These are phyloP conservation scores for Tyrannus savana DNA, from an alignment of 2,113 vertebrate genomes.

Conservation along the genomic window DNA sequence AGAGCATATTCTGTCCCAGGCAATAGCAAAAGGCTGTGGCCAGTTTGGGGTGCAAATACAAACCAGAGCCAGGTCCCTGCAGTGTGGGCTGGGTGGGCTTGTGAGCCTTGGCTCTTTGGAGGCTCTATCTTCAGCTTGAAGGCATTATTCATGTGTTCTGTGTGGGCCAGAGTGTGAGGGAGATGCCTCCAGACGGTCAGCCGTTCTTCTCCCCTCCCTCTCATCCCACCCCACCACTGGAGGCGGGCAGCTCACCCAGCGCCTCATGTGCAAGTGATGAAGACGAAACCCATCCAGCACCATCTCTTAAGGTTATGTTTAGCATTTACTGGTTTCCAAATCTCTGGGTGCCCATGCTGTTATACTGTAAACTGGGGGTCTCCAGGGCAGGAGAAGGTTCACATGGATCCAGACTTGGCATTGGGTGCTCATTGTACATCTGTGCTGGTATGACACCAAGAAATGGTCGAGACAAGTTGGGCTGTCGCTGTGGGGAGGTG, in stretches of 20 bases:
- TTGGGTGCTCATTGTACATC: background rate
- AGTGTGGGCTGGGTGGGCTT: background rate
- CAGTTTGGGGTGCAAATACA: background rate
- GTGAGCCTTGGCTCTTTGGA: background rate
- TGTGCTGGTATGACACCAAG: background rate
- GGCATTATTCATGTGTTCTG: background rate
- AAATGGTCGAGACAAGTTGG: background rate
- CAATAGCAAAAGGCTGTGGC: background rate
- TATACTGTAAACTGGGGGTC: background rate
- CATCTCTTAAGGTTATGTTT: background rate
- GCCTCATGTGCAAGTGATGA: background rate
- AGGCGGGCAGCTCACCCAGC: background rate
- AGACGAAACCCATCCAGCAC: background rate
- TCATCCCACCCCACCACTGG: rapidly evolving
- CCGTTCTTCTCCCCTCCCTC: background rate
- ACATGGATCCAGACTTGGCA: rapidly evolving
- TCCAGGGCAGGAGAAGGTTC: background rate
- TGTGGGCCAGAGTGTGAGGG: rapidly evolving
- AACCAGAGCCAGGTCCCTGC: background rate
- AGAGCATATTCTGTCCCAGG: background rate
- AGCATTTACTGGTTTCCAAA: background rate
- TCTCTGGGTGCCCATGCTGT: background rate
- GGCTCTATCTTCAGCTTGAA: background rate
- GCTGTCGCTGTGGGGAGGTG: background rate
- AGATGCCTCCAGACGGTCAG: background rate